Evolutionary conservation across 2,113 vertebrate genomes (phyloP).

Genomic region (Hydrochoerus hydrochaeris): DNA sequence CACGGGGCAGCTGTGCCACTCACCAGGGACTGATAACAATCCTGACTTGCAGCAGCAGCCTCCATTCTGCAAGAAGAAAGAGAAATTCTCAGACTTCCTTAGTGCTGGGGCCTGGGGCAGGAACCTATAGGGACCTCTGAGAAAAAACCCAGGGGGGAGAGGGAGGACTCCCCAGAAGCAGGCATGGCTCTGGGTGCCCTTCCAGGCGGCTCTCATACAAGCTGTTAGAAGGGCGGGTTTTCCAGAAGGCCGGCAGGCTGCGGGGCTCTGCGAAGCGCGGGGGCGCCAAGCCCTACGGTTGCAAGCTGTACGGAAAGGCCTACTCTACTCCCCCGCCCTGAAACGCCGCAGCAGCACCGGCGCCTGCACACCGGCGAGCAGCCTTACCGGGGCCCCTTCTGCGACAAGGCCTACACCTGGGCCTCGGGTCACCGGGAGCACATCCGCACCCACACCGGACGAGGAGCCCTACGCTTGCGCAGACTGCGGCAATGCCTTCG

Average conservation of each 20-base stretch:
- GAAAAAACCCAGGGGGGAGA: neutral
- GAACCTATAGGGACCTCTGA: neutral
- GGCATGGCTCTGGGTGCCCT: rapidly evolving
- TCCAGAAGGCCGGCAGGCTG: slow-evolving; percentile 91
- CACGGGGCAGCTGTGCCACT: rapidly evolving
- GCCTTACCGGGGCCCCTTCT: slow-evolving; percentile 92
- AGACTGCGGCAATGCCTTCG: slow-evolving; percentile 64
- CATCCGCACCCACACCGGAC: slow-evolving; percentile 54
- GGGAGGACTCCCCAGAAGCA: rapidly evolving
- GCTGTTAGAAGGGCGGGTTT: slow-evolving; percentile 85
- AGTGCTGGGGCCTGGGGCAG: neutral
- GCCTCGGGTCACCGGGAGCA: slow-evolving; percentile 84
- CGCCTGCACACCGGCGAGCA: slow-evolving; percentile 93
- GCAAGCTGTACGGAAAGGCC: slow-evolving; percentile 92
- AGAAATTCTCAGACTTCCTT: neutral
- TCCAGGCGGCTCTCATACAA: neutral
- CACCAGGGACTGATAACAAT: neutral
- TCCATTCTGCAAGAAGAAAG: neutral
- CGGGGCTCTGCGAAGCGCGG: slow-evolving; percentile 90
- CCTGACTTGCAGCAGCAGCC: neutral
- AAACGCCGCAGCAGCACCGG: slow-evolving; percentile 93
- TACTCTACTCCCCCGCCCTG: slow-evolving; percentile 95
- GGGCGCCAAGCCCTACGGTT: slow-evolving; percentile 90
- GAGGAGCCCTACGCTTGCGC: slow-evolving; percentile 47
- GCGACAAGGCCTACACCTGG: slow-evolving; percentile 93